These are phyloP conservation scores for Athalia rosae DNA, from an alignment of 2,888 invertebrate genomes.

Conservation along the genomic window DNA sequence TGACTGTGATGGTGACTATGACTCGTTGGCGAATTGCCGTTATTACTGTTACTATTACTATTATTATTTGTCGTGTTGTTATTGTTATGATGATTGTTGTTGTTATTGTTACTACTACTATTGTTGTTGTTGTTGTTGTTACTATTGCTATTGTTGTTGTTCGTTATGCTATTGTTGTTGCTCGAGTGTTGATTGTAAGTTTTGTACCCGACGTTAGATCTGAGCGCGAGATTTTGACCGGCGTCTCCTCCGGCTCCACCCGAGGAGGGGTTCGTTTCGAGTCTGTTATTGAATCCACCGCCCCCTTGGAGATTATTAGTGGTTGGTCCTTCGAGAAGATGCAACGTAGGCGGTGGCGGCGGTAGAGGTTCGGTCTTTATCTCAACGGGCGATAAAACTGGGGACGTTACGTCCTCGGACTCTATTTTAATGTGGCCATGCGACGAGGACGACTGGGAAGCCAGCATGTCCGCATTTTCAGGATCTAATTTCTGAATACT, in stretches of 20 bases:
- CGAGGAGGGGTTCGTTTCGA: conserved; percentile 70
- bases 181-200: conserved; percentile 58
- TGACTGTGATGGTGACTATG: conserved; percentile 58
- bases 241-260: conserved; percentile 63
- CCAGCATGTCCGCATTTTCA: conserved; percentile 91
- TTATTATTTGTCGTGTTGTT: conserved; percentile 53
- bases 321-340: conserved; percentile 76
- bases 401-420: conserved; percentile 82
- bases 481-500: conserved; percentile 93
- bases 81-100: conserved; percentile 52
- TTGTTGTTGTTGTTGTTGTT: conserved; percentile 56
- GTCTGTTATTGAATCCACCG: conserved; percentile 46
- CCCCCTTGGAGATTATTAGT: conserved; percentile 53
- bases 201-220: conserved; percentile 64
- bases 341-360: conserved; percentile 75
- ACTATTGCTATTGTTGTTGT: conserved; percentile 64
- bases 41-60: conserved; percentile 58
- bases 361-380: conserved; percentile 84
- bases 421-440: conserved; percentile 84
- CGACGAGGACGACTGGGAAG: conserved; percentile 75
- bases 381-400: conserved; percentile 85
- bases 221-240: conserved; percentile 67
- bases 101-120: conserved; percentile 55
- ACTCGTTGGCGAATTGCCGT: conserved; percentile 58
- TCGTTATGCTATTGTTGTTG: conserved; percentile 61